Base-by-base conservation (phyloP, 1,140 invertebrate genomes). In the Euura saliciscinereae region DNA sequence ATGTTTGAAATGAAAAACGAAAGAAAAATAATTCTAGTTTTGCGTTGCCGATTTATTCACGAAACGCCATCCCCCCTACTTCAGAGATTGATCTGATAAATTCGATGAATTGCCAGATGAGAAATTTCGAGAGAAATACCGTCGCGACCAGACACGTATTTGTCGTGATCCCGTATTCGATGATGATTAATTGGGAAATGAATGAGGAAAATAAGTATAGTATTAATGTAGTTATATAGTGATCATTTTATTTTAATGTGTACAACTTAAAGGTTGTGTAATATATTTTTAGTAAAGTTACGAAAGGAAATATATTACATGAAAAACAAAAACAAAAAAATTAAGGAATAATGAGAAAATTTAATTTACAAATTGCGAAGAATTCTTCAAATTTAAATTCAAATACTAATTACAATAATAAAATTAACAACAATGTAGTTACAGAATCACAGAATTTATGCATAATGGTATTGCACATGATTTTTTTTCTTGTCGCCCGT, bases 191-290 rank as follows among this genome's bases (percentile, higher is more conserved):
- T 11, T 59, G 6, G 13, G 28, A 28, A 28, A 28, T 28, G 28
- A 28, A 28, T 11, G 51, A 59, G 7, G 46, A n/a, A 8, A 2
- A 59, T 59, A 6, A 59, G 13, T 59, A n/a, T 11, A 59, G 10
- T 4, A 59, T 59, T 11, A 59, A 59, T 11, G 8, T 59, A 59
- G 51, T 59, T 59, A 59, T 11, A 59, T n/a, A 59, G 51, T 59
- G 13, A 59, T 59, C 51, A n/a, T 6, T 59, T 59, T 59, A 59
- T 59, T 59, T 59, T 59, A 28, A 59, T 59, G 8, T 59, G 3
- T 59, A 59, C 51, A 59, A 59, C 51, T 59, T 11, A 59, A n/a
- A 59, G 51, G 51, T 59, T 59, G 51, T 59, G 51, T 59, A 59
- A 59, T n/a, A 59, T 59, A 28, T 28, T 28, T 28, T 28, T 3